Evolutionary conservation across 2,113 vertebrate genomes (phyloP).

Genomic region (Aramus guarauna): DNA sequence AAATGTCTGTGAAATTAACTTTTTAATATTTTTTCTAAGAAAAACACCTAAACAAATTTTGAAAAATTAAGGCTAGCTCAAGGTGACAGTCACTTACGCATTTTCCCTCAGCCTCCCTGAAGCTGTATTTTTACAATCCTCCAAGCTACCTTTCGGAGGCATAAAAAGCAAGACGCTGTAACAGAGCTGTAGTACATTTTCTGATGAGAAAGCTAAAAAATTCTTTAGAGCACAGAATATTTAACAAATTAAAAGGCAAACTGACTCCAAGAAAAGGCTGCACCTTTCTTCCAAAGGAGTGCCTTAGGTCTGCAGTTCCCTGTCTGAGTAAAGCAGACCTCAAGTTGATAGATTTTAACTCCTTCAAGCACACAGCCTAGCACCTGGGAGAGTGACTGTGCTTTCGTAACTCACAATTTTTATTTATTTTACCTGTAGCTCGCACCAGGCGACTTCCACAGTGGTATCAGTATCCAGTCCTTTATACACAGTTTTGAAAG

Average conservation of each 20-base stretch:
- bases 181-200: neutral
- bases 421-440: slow-evolving; percentile 87
- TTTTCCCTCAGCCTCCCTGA: neutral
- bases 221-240: neutral
- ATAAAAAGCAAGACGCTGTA: neutral
- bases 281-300: neutral
- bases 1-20: neutral
- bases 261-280: neutral
- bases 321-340: neutral
- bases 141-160: neutral
- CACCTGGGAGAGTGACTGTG: neutral
- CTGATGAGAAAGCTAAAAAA: neutral
- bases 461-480: slow-evolving; percentile 97
- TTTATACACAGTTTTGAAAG: slow-evolving; percentile 98
- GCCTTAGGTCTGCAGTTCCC: neutral
- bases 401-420: neutral
- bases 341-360: neutral
- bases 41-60: neutral
- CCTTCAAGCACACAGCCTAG: neutral
- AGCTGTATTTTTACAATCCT: neutral
- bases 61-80: neutral
- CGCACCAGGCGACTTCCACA: slow-evolving; percentile 98
- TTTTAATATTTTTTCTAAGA: neutral
- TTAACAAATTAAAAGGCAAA: neutral
- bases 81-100: neutral